Conservation (phyloP, 2,113 vertebrate species). For the Callaeas wilsoni region DNA sequence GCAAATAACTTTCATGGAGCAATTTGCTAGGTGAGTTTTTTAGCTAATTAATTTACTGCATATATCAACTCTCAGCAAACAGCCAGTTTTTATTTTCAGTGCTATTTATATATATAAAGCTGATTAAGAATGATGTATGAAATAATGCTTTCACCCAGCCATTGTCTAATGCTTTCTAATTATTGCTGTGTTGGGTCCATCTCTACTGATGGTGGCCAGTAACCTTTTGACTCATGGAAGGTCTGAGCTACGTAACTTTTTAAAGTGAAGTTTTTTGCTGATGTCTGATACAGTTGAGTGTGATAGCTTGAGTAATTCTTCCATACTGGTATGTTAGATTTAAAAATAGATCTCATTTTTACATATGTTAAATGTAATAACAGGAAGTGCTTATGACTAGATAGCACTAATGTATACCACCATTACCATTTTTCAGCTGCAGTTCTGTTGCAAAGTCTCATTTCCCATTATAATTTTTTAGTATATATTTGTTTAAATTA, state of each 20-base stretch:
- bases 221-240: not conserved
- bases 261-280: not conserved
- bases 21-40: not conserved
- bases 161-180: not conserved
- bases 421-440: not conserved
- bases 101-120: not conserved
- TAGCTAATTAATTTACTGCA: not conserved
- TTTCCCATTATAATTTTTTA: not conserved
- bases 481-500: not conserved
- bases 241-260: not conserved
- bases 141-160: not conserved
- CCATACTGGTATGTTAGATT: not conserved
- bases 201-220: not conserved
- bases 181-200: rapidly evolving
- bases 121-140: not conserved
- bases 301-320: not conserved
- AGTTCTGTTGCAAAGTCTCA: not conserved
- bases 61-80: not conserved
- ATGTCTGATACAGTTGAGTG: not conserved
- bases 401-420: not conserved
- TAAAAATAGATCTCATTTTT: not conserved
- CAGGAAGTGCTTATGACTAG: not conserved
- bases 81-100: not conserved
- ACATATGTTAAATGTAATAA: not conserved
- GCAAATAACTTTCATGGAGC: not conserved